These are phyloP conservation scores for Acronicta psi DNA, from an alignment of 2,888 invertebrate genomes.

Conservation along the genomic window DNA sequence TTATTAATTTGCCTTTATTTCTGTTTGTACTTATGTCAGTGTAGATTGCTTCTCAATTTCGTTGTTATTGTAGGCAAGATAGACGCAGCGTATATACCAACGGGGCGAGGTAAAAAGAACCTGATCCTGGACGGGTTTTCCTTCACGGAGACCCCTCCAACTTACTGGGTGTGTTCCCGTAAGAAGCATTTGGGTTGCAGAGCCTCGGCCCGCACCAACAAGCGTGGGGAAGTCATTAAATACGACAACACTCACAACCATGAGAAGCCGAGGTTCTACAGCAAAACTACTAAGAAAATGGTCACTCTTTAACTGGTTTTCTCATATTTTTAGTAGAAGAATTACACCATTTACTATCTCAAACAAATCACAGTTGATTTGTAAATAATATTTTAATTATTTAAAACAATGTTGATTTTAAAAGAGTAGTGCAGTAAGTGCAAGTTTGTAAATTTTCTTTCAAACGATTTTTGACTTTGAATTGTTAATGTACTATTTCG, in stretches of 20 bases:
- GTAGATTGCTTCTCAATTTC: conserved; percentile 8
- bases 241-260: conserved; percentile 73
- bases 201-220: conserved; percentile 77
- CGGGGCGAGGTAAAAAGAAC: conserved; percentile 70
- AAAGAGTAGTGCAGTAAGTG: too few relatives aligned
- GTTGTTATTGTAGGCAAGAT: conserved; percentile 63
- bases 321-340: neutral
- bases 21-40: neutral
- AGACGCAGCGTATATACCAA: conserved; percentile 76
- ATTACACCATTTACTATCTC: too few relatives aligned
- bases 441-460: too few relatives aligned
- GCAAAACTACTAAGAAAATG: conserved; percentile 72
- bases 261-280: conserved; percentile 73
- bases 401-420: conserved; percentile 2
- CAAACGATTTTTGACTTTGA: too few relatives aligned
- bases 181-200: conserved; percentile 62
- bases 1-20: too few relatives aligned
- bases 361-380: neutral
- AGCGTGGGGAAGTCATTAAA: conserved; percentile 68
- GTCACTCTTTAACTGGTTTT: conserved; percentile 57
- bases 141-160: conserved; percentile 63
- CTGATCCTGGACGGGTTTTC: conserved; percentile 77
- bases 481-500: neutral
- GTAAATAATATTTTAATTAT: neutral
- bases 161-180: conserved; percentile 73